Conservation (phyloP, 2,113 vertebrate species). For the Galemys pyrenaicus region DNA sequence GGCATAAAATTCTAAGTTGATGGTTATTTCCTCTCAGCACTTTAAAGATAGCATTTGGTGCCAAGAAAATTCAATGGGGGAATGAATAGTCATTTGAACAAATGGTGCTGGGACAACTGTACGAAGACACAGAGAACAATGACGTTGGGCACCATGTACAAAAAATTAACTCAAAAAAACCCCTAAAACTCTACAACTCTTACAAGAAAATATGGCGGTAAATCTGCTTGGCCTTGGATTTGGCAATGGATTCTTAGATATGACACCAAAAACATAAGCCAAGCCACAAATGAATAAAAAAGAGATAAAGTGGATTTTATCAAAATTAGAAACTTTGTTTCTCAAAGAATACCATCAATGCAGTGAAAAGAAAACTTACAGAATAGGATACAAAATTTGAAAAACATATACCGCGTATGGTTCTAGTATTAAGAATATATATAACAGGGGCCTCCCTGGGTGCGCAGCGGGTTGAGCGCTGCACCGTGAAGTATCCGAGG, state of each 20-base stretch:
- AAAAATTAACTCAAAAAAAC: not conserved
- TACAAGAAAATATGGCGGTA: not conserved
- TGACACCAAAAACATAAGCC: not conserved
- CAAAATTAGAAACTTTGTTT: not conserved
- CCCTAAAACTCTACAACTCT: not conserved
- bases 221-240: not conserved
- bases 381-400: not conserved
- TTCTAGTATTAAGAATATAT: not conserved
- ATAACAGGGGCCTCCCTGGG: too few species aligned
- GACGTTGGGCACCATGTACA: not conserved
- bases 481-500: too few species aligned
- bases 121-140: not conserved
- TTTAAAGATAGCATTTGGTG: not conserved
- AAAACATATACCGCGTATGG: not conserved
- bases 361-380: not conserved
- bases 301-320: not conserved
- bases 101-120: not conserved
- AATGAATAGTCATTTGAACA: not conserved
- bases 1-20: not conserved
- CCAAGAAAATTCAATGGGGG: not conserved
- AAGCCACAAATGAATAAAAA: not conserved
- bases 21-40: conserved; percentile 8
- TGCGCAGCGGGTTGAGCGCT: too few species aligned
- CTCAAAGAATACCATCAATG: not conserved
- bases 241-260: not conserved